Conservation (phyloP, 2,888 invertebrate species). For the Leptothorax acervorum region DNA sequence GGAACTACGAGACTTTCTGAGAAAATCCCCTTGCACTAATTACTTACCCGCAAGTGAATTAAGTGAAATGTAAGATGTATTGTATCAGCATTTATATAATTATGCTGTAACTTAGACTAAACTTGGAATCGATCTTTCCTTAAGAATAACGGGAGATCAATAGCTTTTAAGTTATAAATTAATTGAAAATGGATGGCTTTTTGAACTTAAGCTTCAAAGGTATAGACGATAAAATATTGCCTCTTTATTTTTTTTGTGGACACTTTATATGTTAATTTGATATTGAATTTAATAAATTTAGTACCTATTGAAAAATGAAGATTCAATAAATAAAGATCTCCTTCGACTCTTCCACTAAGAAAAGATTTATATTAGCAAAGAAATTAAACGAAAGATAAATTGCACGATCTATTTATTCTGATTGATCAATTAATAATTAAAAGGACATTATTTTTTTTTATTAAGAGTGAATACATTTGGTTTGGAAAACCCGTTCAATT, state of each 20-base stretch:
- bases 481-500: slow-evolving; percentile 15
- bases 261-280: slow-evolving; percentile 3
- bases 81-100: not conserved
- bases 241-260: not conserved
- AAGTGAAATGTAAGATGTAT: not conserved
- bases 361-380: not conserved
- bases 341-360: not conserved
- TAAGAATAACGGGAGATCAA: not conserved
- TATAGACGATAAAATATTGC: not conserved
- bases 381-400: not conserved
- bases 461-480: not conserved
- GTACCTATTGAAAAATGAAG: not conserved
- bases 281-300: not conserved
- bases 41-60: not conserved
- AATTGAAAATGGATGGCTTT: not conserved
- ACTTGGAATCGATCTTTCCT: not conserved
- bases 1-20: slow-evolving; percentile 23
- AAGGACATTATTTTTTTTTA: not conserved
- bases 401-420: not conserved
- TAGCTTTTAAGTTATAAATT: not conserved
- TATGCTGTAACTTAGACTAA: not conserved
- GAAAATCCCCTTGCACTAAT: not conserved
- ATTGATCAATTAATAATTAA: not conserved
- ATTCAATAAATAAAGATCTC: not conserved
- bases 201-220: not conserved